These are phyloP conservation scores for Echinarachnius parma DNA, from an alignment of 53 echinoderm and acorn worm species.

Conservation along the genomic window DNA sequence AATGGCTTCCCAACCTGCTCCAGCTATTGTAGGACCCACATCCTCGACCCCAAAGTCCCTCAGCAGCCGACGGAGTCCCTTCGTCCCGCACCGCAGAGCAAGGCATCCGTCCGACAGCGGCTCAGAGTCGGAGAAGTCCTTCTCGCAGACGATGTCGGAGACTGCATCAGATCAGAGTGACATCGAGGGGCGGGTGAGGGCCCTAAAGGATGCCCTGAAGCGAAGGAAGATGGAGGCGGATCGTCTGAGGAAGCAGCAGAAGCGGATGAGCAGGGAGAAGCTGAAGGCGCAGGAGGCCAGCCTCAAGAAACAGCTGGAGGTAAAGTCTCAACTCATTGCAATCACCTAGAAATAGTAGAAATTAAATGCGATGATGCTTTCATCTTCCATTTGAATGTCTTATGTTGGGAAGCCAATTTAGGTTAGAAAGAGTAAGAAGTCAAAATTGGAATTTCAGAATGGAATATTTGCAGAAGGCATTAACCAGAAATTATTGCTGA, in stretches of 20 bases:
- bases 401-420: too few species aligned
- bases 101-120: conserved; percentile 92
- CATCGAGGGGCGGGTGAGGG: conserved; percentile 89
- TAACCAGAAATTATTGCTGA: too few species aligned
- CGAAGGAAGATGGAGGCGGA: conserved; percentile 94
- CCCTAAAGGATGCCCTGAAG: conserved; percentile 78
- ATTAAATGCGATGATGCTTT: too few species aligned
- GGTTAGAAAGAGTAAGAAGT: too few species aligned
- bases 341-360: too few species aligned
- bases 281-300: conserved; percentile 96
- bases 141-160: conserved; percentile 96
- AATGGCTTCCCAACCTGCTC: background rate
- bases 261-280: conserved; percentile 82
- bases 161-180: conserved; percentile 98
- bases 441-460: too few species aligned
- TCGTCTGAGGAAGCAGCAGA: conserved; percentile 92
- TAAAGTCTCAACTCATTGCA: too few species aligned
- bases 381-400: too few species aligned
- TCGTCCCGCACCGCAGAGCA: conserved; percentile 44
- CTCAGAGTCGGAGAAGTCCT: conserved; percentile 91
- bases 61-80: conserved; percentile 26
- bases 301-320: conserved; percentile 96
- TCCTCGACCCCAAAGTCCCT: conserved; percentile 56
- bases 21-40: background rate
- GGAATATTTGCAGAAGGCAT: too few species aligned